Base-by-base conservation (phyloP, 2,797 vertebrate species). In the Sebastes alutus region DNA sequence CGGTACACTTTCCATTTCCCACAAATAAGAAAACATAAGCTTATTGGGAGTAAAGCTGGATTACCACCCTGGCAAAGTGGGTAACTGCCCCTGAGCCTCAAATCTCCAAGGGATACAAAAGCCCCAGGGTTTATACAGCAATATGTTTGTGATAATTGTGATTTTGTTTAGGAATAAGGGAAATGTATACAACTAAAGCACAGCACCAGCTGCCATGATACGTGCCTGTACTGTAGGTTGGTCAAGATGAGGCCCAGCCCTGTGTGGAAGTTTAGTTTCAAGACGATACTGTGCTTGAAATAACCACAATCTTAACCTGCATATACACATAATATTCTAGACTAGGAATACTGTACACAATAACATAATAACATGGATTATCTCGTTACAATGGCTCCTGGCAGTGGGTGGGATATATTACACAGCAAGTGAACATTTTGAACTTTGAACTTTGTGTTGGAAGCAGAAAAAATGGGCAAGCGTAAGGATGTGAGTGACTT, bases 371-470 rank as follows among this genome's bases (percentile, higher is more conserved):
- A 42, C 0, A 16, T 42, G 2, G 0, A 42, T 42, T 16, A 42
- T 42, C 38, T 16, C 0, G 14, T 42, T 42, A 42, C 38, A 42
- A 42, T 42, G 38, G 0, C 0, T 0, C 38, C 38, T 42, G 14
- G 14, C 38, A 16, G 38, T 42, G 38, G 38, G 38, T 0, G 38
- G 14, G 14, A 16, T 42, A 18, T 46, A 46, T 42, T 16, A 46
- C 0, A 16, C 14, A 46, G 38, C 38, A 46, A 46, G 14, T 46
- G 38, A 46, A 46, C 14, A 46, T 46, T 46, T 46, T 46, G 38
- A 46, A 42, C 38, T 42, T 16, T 42, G 38, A 42, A 46, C 38
- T 46, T 46, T 46, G 38, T 46, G 38, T 46, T 46, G 38, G 38
- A 46, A 46, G 38, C 6, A 46, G 38, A 46, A 46, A 7, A 16